Conservation (phyloP, 1,140 invertebrate species). For the Manduca sexta region DNA sequence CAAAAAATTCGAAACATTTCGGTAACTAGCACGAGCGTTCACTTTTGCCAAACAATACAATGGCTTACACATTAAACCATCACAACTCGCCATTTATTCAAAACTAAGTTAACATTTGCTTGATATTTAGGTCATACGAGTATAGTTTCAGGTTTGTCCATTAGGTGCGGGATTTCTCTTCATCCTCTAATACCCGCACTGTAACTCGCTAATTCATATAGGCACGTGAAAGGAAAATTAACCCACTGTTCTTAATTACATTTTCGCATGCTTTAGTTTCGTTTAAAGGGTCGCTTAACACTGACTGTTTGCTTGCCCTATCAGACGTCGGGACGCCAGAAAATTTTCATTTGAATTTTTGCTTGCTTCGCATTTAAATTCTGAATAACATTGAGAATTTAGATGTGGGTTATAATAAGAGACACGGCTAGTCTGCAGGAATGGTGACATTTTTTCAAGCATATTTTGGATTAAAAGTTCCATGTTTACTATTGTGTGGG, state of each 20-base stretch:
- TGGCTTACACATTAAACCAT: too few species aligned
- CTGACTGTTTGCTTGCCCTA: conserved; percentile 33
- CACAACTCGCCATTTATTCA: too few species aligned
- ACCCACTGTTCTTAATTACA: conserved; percentile 65
- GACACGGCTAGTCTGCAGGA: too few species aligned
- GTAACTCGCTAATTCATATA: conserved; percentile 50
- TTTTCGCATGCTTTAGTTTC: conserved; percentile 65
- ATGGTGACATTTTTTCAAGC: too few species aligned
- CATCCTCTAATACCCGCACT: conserved; percentile 31
- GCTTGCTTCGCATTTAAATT: conserved; percentile 2
- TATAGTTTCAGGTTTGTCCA: conserved; percentile 10
- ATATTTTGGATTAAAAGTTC: too few species aligned
- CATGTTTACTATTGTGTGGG: too few species aligned
- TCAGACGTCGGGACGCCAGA: conserved; percentile 22
- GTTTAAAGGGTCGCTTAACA: conserved; percentile 57
- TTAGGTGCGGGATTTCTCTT: conserved; percentile 17
- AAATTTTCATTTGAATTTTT: conserved; percentile 29
- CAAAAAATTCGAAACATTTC: background rate
- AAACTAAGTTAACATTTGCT: too few species aligned
- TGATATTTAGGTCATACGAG: background rate
- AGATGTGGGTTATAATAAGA: background rate
- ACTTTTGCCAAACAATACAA: too few species aligned
- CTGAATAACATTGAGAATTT: background rate
- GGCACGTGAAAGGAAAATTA: conserved; percentile 62
- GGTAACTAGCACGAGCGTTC: background rate